Conservation (phyloP, 2,888 invertebrate species). For the Pinctada fucata region DNA sequence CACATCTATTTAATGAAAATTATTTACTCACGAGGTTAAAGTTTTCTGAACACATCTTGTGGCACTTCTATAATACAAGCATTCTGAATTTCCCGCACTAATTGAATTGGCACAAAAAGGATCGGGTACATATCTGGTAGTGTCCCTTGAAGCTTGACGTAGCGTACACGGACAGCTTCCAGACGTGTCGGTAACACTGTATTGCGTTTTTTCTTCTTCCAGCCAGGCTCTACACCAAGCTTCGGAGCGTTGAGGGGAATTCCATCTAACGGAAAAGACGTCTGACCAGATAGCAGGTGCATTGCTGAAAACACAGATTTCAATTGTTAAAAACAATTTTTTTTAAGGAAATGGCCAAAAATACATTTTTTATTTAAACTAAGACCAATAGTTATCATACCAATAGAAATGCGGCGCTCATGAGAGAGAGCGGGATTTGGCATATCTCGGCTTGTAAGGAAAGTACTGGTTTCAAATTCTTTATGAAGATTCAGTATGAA, state of each 20-base stretch:
- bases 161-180: constrained; percentile 63
- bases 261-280: constrained; percentile 64
- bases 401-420: too few species aligned
- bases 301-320: constrained; percentile 9
- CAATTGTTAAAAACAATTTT: not conserved
- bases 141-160: constrained; percentile 61
- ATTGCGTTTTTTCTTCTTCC: constrained; percentile 30
- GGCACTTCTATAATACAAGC: constrained; percentile 53
- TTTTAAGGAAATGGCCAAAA: not conserved
- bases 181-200: constrained; percentile 22
- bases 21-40: constrained; percentile 47
- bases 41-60: constrained; percentile 50
- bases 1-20: too few species aligned
- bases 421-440: too few species aligned
- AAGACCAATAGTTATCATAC: too few species aligned
- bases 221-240: constrained; percentile 61
- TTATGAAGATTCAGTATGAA: too few species aligned
- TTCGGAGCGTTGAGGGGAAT: constrained; percentile 39
- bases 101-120: constrained; percentile 58
- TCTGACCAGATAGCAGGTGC: constrained; percentile 63
- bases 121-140: constrained; percentile 60
- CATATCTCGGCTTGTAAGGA: too few species aligned
- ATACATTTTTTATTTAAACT: too few species aligned
- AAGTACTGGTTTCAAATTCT: too few species aligned
- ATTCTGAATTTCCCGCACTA: constrained; percentile 42